These are phyloP conservation scores for Aspidoscelis tigris DNA, from an alignment of 2,113 vertebrate species.

Conservation along the genomic window DNA sequence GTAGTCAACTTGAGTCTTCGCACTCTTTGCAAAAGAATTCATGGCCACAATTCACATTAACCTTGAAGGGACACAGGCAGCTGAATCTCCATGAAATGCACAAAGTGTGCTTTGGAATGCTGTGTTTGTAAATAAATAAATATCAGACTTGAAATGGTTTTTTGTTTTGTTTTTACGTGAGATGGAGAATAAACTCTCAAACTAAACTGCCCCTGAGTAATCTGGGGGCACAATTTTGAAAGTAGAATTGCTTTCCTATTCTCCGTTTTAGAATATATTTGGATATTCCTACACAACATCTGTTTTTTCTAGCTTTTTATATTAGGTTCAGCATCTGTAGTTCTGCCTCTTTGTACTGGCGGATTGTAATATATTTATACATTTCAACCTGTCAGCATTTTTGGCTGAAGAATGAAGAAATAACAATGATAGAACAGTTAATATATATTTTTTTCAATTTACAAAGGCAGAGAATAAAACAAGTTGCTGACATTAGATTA, in stretches of 20 bases:
- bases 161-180: too few species aligned
- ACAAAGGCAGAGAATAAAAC: too few species aligned
- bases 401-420: too few species aligned
- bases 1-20: constrained; percentile 58
- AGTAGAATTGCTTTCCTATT: background rate
- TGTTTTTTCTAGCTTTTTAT: background rate
- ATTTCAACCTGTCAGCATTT: background rate
- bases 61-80: constrained; percentile 52
- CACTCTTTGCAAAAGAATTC: constrained; percentile 39
- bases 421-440: too few species aligned
- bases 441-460: too few species aligned
- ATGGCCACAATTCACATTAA: constrained; percentile 62
- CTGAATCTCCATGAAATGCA: constrained; percentile 57
- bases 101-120: background rate
- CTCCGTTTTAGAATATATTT: background rate
- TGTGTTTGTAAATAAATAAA: too few species aligned
- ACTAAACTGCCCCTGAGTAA: background rate
- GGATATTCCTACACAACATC: background rate
- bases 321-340: too few species aligned
- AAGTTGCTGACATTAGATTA: too few species aligned
- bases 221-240: background rate
- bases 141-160: too few species aligned
- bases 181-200: background rate
- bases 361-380: background rate
- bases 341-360: too few species aligned